Percentiles rank a stretch among this genome's conserved stretches.
phyloP scores from a whole-genome alignment of 2,888 invertebrate species.

The Therioaphis trifolii region DNA sequence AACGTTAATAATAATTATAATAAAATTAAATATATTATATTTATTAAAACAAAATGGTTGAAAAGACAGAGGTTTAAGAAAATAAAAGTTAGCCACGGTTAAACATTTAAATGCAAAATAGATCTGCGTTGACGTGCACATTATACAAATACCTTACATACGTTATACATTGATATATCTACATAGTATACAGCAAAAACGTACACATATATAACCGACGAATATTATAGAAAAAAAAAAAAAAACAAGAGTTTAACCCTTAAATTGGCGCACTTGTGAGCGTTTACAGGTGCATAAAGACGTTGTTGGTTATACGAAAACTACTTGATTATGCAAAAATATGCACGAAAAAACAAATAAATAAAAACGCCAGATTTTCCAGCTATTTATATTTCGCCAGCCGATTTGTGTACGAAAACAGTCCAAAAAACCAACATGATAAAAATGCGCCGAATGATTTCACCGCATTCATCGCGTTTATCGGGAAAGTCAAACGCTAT shows the following conservation, averaged over 20 bases:
- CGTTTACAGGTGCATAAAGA: constrained; percentile 24
- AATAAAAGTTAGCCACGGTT: background rate
- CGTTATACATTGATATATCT: background rate
- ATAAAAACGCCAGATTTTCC: background rate
- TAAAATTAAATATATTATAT: no score
- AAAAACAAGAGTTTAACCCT: constrained; percentile 1
- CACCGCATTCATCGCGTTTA: no score
- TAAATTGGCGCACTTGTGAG: constrained; percentile 23
- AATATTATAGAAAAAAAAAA: background rate
- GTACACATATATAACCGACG: no score
- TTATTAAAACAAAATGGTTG: no score
- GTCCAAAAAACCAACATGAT: background rate
- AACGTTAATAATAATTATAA: no score
- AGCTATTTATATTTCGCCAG: no score
- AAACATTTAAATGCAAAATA: background rate
- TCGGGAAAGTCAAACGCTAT: no score
- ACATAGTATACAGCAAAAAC: no score
- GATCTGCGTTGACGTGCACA: background rate
- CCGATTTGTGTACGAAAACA: no score
- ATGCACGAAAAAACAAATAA: constrained; percentile 20
- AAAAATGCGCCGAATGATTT: background rate
- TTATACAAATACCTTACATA: no score
- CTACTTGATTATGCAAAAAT: constrained; percentile 48
- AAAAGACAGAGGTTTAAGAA: no score
- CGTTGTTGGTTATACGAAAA: constrained; percentile 21